These are phyloP conservation scores for Diabrotica virgifera DNA, from an alignment of 1,140 invertebrate species.

Conservation along the genomic window DNA sequence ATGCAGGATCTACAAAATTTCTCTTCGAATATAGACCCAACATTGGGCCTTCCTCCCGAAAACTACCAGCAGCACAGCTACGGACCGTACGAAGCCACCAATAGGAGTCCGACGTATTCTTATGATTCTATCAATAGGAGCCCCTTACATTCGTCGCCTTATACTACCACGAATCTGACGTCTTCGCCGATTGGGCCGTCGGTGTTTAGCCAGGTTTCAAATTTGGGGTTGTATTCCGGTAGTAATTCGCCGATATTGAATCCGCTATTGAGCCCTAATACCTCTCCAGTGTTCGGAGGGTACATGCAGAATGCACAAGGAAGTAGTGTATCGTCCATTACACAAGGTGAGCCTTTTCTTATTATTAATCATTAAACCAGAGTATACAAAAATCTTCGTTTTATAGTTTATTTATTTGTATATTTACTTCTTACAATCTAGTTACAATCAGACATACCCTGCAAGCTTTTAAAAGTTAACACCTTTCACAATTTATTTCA, in stretches of 20 bases:
- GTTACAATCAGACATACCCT: too few species aligned
- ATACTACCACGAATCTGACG: constrained; percentile 10
- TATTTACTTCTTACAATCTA: too few species aligned
- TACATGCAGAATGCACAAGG: constrained; percentile 37
- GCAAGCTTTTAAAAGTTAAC: too few species aligned
- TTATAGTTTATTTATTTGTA: too few species aligned
- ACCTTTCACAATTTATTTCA: too few species aligned
- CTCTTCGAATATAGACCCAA: constrained; percentile 27
- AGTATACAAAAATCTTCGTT: too few species aligned
- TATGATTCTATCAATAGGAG: constrained; percentile 18
- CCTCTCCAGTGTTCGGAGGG: constrained; percentile 43
- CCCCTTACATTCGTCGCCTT: constrained; percentile 17
- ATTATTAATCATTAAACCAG: constrained; percentile 4
- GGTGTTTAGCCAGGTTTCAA: constrained; percentile 28
- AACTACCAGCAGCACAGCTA: constrained; percentile 26
- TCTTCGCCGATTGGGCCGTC: constrained; percentile 42
- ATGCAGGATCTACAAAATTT: constrained; percentile 28
- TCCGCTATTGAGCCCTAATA: constrained; percentile 35
- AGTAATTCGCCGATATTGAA: constrained; percentile 37
- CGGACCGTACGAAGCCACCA: constrained; percentile 22
- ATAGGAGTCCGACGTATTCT: constrained; percentile 26
- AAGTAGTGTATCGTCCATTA: constrained; percentile 46
- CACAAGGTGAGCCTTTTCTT: constrained; percentile 38
- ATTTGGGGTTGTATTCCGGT: constrained; percentile 38
- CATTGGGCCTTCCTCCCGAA: constrained; percentile 32